Percentiles rank a stretch among this genome's conserved stretches.
phyloP scores from a whole-genome alignment of 2,113 vertebrate species.

The Cygnus buccinator region DNA sequence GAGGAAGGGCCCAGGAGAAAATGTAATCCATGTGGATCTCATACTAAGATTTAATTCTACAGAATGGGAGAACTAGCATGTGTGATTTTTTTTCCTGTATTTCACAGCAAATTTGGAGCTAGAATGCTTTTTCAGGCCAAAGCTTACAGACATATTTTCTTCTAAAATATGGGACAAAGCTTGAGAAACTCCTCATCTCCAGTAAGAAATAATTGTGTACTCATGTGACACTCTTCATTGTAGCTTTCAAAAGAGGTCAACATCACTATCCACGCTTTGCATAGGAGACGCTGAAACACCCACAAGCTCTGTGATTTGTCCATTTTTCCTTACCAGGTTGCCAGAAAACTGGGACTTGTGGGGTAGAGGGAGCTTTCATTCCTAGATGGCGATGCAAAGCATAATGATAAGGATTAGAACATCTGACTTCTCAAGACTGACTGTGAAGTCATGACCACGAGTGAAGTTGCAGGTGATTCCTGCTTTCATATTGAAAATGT shows the following conservation, averaged over 20 bases:
- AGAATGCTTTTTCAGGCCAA: not conserved
- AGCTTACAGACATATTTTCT: not conserved
- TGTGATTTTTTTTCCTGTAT: not conserved
- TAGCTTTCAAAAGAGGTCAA: not conserved
- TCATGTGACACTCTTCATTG: fast-evolving
- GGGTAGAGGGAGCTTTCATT: not conserved
- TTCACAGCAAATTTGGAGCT: not conserved
- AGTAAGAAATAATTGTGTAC: not conserved
- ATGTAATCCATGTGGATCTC: not conserved
- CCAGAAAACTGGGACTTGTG: not conserved
- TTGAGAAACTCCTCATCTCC: not conserved
- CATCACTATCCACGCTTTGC: not conserved
- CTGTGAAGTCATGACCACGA: not conserved
- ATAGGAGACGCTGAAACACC: not conserved
- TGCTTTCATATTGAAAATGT: not conserved
- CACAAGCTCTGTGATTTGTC: not conserved
- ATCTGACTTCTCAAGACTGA: not conserved
- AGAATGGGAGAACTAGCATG: not conserved
- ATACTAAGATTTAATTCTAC: conserved; percentile 1
- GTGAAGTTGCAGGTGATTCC: not conserved
- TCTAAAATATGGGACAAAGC: not conserved
- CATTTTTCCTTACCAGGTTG: not conserved
- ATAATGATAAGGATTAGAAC: not conserved
- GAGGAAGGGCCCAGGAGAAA: conserved; percentile 14
- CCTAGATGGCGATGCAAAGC: not conserved